Conservation (phyloP, 2,113 vertebrate genomes). For the Eublepharis macularius region DNA sequence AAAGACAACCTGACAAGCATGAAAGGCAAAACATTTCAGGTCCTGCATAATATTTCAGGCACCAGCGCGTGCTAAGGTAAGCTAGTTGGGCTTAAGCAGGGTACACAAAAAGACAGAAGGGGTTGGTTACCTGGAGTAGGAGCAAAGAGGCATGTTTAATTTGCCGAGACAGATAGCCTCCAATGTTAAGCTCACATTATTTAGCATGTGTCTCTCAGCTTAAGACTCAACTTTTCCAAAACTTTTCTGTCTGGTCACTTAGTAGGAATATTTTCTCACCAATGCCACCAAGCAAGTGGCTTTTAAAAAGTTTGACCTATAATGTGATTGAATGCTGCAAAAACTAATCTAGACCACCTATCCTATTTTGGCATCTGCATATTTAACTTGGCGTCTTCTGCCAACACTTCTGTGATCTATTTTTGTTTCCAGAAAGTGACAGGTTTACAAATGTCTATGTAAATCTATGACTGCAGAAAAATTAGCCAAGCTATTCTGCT, state of each 20-base stretch:
- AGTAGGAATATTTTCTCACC: not conserved
- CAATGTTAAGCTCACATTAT: too few relatives aligned
- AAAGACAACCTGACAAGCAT: not conserved
- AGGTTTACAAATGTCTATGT: constrained; percentile 2
- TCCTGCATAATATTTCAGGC: not conserved
- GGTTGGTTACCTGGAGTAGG: not conserved
- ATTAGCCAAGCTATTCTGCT: not conserved
- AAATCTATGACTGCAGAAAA: constrained; percentile 13
- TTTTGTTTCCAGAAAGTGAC: constrained; percentile 6
- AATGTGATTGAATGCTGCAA: not conserved
- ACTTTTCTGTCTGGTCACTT: not conserved
- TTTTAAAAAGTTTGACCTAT: not conserved
- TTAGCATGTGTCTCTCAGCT: too few relatives aligned
- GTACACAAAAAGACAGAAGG: not conserved
- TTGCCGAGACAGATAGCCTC: too few relatives aligned
- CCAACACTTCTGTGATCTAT: not conserved
- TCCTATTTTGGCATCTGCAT: not conserved
- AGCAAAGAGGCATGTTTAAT: too few relatives aligned
- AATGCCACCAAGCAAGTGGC: not conserved
- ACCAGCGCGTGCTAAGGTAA: not conserved
- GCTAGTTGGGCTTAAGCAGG: not conserved
- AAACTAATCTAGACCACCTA: not conserved
- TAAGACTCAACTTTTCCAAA: not conserved
- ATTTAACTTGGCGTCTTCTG: not conserved
- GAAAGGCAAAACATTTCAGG: not conserved